phyloP scores from a whole-genome alignment of 2,113 vertebrate genomes.

The Phocoena sinus region DNA sequence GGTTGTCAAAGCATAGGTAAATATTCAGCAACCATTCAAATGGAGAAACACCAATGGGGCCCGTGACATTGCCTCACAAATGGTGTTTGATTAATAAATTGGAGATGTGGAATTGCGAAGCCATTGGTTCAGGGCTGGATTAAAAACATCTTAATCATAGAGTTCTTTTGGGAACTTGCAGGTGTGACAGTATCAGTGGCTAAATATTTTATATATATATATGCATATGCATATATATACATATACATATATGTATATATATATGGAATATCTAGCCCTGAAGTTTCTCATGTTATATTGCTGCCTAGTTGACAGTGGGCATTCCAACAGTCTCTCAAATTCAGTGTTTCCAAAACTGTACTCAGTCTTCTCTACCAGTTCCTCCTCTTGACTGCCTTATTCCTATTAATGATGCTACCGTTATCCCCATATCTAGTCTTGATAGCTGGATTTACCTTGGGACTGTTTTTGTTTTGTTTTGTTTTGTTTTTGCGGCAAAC shows the following conservation, averaged over 20 bases:
- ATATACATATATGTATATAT: background rate
- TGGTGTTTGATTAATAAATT: conserved; percentile 62
- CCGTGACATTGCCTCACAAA: conserved; percentile 66
- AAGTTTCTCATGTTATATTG: background rate
- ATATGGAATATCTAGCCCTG: background rate
- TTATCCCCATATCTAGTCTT: background rate
- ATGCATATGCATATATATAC: accelerated
- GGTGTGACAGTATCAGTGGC: background rate
- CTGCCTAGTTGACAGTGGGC: background rate
- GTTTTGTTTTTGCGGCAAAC: background rate
- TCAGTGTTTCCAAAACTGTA: background rate
- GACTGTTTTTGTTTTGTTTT: background rate
- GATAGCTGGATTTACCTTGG: background rate
- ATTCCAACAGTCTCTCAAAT: background rate
- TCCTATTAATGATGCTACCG: background rate
- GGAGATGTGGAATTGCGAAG: background rate
- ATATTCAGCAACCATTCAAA: conserved; percentile 58
- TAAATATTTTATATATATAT: background rate
- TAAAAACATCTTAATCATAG: background rate
- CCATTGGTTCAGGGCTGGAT: background rate
- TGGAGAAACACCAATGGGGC: conserved; percentile 62
- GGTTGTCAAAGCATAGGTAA: conserved; percentile 48
- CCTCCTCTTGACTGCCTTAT: background rate
- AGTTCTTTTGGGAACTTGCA: background rate
- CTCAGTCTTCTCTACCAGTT: background rate